Percentiles rank a stretch among this genome's conserved stretches.
Evolutionary conservation across 2,113 vertebrate genomes (phyloP).

Genomic region (Rattus rattus): DNA sequence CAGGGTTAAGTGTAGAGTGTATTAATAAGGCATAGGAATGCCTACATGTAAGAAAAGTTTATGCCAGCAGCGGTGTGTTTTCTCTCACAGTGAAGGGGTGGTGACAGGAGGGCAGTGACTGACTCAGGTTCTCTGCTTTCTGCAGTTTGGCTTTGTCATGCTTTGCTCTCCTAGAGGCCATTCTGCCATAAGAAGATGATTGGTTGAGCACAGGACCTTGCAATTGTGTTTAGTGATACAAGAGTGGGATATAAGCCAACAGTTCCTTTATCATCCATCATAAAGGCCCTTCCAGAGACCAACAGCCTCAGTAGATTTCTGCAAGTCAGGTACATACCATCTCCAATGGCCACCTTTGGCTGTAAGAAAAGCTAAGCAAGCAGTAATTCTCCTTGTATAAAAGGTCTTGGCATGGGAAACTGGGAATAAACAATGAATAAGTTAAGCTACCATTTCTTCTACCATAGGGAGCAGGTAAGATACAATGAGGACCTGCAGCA

Average conservation of each 20-base stretch:
- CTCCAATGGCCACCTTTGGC: neutral
- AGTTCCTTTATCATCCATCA: neutral
- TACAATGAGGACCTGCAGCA: neutral
- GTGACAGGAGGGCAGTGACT: neutral
- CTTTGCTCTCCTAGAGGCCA: neutral
- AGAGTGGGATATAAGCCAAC: neutral
- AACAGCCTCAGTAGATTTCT: neutral
- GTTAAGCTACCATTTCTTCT: neutral
- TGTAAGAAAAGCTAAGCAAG: neutral
- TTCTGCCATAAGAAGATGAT: neutral
- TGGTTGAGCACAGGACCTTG: neutral
- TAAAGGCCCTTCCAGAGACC: neutral
- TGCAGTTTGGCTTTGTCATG: neutral
- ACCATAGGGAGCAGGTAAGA: neutral
- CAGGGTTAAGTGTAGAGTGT: neutral
- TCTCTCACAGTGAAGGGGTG: neutral
- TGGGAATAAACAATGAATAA: neutral
- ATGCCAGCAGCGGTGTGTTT: neutral
- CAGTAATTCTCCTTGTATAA: neutral
- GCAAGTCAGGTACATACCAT: neutral
- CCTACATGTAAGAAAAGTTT: neutral
- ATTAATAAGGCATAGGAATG: neutral
- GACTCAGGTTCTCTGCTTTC: neutral
- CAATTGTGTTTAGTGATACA: neutral
- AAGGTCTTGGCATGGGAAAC: neutral